Conservation (phyloP, 2,113 vertebrate genomes). For the Eurystomus gularis region DNA sequence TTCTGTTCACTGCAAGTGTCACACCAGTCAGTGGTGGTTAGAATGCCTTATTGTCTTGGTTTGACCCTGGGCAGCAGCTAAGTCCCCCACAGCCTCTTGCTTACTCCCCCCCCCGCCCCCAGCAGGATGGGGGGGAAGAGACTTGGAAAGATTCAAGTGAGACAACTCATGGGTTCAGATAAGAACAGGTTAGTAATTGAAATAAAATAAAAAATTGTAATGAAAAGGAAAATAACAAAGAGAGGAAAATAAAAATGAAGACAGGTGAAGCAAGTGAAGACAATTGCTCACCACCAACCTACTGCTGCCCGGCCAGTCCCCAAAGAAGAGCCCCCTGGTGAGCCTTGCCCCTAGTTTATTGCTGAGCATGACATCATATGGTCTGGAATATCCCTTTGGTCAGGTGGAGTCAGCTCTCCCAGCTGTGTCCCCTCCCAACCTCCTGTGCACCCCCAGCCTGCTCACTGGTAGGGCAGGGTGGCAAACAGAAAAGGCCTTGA, state of each 20-base stretch:
- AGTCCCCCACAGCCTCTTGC: background rate
- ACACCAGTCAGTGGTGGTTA: constrained; percentile 64
- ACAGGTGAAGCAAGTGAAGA: background rate
- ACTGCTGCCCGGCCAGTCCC: background rate
- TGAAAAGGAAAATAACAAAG: background rate
- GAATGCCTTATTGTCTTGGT: constrained; percentile 25
- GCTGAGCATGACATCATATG: background rate
- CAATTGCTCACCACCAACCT: background rate
- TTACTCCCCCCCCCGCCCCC: background rate
- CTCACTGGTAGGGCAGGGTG: accelerated
- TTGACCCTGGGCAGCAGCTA: background rate
- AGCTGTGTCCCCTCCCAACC: background rate
- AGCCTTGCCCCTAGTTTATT: background rate
- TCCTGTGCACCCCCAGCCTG: background rate
- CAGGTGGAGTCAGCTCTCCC: background rate
- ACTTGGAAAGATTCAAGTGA: background rate
- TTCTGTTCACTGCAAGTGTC: constrained; percentile 51
- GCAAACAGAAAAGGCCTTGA: background rate
- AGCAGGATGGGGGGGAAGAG: background rate
- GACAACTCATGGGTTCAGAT: background rate
- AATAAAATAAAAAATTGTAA: background rate
- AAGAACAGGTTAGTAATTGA: background rate
- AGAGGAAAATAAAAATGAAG: background rate
- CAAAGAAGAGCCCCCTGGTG: background rate
- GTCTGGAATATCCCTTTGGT: background rate